Base-by-base conservation (phyloP, 2,113 vertebrate genomes). In the Orthonyx spaldingii region DNA sequence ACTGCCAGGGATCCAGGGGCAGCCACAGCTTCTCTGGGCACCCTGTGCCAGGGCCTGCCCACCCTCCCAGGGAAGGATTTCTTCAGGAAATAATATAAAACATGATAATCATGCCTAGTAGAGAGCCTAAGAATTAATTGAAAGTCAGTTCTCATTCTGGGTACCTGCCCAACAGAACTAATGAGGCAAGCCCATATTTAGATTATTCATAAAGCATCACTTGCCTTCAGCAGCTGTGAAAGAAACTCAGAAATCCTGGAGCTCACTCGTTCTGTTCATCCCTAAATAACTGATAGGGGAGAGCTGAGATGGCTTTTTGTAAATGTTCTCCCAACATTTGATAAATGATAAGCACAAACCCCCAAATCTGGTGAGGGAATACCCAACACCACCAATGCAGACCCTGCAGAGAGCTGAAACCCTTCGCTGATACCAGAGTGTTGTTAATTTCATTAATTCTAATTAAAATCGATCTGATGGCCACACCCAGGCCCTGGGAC, bases 301-400 rank as follows among this genome's bases (percentile, higher is more conserved):
- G 55, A 71, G 24, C 0, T 30, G 56, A 46, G 30, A 11, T 5
- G 2, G 3, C 0, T 0, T 56, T 46, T 33, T 52, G 13, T 20
- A 37, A 72, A 12, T 15, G 9, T 41, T 53, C 30, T 39, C 53
- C 30, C 39, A 26, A 2, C 20, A 22, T 21, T 3, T 61, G 61
- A 26, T 35, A 61, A 49, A 24, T 5, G 7, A 39, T 8, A 8
- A 87, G 8, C 16, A 50, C 27, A 76, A 63, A 75, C 1, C 2
- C 5, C 35, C 37, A 27, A 21, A 61, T 14, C 8, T 27, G 55
- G 12, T 5, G 17, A 3, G 13, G 46, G 10, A 14, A 77, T 75
- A 23, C 11, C n/a, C 35, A 55, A 11, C 26, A 16, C 6, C 47
- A 30, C 16, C 72, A 37, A 18, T 0, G 8, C 12, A 41, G 42